Conservation (phyloP, 2,113 vertebrate genomes). For the Ariopsis seemanni region DNA sequence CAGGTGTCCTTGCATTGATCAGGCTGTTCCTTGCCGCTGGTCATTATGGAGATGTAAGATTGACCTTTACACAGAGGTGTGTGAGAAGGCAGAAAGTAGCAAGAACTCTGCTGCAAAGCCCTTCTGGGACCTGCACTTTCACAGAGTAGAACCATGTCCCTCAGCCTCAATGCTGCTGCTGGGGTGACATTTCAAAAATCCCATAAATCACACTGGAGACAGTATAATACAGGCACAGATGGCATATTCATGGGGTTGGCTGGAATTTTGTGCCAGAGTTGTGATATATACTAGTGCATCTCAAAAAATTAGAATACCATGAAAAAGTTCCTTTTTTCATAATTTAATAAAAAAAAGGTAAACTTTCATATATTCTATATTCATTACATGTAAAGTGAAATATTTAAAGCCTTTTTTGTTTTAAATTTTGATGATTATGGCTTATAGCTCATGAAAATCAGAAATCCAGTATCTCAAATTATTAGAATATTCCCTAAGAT, state of each 20-base stretch:
- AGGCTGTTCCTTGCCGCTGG: conserved; percentile 62
- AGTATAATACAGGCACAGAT: conserved; percentile 1
- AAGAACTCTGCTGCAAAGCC: conserved; percentile 37
- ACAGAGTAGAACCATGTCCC: conserved; percentile 21
- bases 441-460: too few relatives aligned
- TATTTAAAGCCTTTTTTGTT: too few relatives aligned
- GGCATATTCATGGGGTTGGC: conserved; percentile 14
- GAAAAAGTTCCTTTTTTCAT: too few relatives aligned
- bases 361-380: too few relatives aligned
- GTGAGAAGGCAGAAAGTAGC: conserved; percentile 50
- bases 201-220: conserved; percentile 23
- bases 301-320: too few relatives aligned
- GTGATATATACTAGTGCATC: not conserved
- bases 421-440: too few relatives aligned
- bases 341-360: too few relatives aligned
- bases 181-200: conserved; percentile 43
- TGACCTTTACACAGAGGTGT: conserved; percentile 66
- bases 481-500: too few relatives aligned
- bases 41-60: conserved; percentile 67
- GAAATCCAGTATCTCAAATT: too few relatives aligned
- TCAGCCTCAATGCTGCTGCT: conserved; percentile 26
- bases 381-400: too few relatives aligned
- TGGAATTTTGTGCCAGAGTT: not conserved
- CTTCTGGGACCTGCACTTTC: conserved; percentile 32
- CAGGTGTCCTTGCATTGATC: conserved; percentile 66